A percentile compares a stretch with the other conserved stretches of the same genome.
phyloP scores from a whole-genome alignment of 2,113 vertebrate genomes.

The Rhea pennata region DNA sequence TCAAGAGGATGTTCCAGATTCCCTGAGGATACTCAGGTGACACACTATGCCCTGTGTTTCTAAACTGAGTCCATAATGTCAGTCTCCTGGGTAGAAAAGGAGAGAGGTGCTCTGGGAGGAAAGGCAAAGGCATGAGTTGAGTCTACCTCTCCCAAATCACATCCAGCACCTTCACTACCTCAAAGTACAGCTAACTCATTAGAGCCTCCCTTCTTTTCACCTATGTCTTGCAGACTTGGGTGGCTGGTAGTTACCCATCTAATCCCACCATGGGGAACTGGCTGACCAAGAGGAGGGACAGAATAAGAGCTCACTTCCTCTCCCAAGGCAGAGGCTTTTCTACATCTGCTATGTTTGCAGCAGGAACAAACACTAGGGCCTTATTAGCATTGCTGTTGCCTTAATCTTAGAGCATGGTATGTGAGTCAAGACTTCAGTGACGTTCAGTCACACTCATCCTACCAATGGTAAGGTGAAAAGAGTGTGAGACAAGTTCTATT shows the following conservation, averaged over 20 bases:
- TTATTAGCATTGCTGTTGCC: neutral
- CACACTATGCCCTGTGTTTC: neutral
- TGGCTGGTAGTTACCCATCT: neutral
- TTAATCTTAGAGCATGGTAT: neutral
- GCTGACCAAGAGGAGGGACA: neutral
- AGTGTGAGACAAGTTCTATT: neutral
- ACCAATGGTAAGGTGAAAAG: neutral
- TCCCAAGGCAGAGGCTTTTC: neutral
- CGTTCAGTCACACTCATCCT: neutral
- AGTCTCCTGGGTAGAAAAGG: neutral
- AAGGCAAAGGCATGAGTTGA: neutral
- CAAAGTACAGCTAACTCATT: no score
- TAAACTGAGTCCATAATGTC: accelerated
- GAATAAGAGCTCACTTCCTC: neutral
- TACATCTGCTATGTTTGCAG: neutral
- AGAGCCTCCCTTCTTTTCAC: no score
- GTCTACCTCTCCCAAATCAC: neutral
- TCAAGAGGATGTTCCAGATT: neutral
- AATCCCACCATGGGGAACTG: neutral
- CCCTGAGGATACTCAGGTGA: neutral
- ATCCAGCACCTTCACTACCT: neutral
- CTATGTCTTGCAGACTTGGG: neutral
- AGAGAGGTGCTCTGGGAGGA: neutral
- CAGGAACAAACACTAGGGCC: neutral
- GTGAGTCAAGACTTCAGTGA: accelerated